Evolutionary conservation across 2,113 vertebrate genomes (phyloP).

Genomic region (Galbula dea): DNA sequence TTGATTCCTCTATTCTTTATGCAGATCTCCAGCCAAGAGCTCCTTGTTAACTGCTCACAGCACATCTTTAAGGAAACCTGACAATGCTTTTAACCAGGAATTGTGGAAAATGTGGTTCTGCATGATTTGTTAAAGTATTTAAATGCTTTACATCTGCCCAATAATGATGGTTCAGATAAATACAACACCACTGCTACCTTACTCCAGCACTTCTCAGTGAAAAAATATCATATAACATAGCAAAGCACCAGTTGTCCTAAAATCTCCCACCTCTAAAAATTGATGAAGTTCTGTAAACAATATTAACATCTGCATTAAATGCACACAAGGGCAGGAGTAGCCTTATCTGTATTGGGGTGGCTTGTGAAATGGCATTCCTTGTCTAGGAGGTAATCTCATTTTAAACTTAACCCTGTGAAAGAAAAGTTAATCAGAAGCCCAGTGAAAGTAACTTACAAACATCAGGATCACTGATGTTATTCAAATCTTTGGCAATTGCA

Average conservation of each 20-base stretch:
- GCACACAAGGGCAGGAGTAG: neutral
- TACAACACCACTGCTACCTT: neutral
- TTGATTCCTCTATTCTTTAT: neutral
- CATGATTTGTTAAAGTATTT: neutral
- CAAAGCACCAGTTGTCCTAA: neutral
- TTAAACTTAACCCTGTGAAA: neutral
- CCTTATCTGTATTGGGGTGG: neutral
- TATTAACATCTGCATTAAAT: neutral
- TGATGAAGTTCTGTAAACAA: neutral
- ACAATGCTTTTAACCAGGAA: neutral
- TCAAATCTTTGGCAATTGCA: neutral
- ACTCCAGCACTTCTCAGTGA: neutral
- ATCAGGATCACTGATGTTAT: neutral
- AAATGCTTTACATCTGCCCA: neutral
- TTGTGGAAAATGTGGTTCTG: neutral
- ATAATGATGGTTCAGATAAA: neutral
- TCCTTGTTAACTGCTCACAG: neutral
- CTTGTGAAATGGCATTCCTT: neutral
- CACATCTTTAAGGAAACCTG: neutral
- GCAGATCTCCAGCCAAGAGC: neutral
- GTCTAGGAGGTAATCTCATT: neutral
- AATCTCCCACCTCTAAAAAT: neutral
- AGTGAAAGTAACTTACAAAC: neutral
- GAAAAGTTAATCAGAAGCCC: neutral
- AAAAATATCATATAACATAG: neutral